A percentile compares a stretch with the other conserved stretches of the same genome.
phyloP scores from a whole-genome alignment of 2,888 invertebrate genomes.

The Sinopyrophorus schimmeli region DNA sequence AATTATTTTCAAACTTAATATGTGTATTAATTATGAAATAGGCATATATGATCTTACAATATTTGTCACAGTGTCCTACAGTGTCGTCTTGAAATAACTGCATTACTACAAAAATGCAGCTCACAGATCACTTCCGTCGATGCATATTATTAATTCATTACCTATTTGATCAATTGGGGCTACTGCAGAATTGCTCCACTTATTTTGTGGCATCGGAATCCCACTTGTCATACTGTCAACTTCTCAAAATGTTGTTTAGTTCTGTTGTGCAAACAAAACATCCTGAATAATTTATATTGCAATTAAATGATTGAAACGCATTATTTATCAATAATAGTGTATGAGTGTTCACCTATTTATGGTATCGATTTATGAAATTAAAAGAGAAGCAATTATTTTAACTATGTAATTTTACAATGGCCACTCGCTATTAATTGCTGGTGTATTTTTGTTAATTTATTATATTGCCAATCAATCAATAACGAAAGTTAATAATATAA shows the following conservation, averaged over 20 bases:
- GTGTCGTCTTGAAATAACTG: no score
- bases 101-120: no score
- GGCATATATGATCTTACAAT: not conserved
- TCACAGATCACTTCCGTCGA: no score
- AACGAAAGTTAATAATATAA: not conserved
- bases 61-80: no score
- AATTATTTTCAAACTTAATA: conserved; percentile 5
- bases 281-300: conserved; percentile 18
- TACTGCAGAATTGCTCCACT: conserved; percentile 7
- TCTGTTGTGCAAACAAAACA: conserved; percentile 2
- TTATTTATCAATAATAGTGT: not conserved
- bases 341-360: no score
- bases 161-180: conserved; percentile 14
- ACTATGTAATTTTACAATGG: no score
- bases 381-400: conserved; percentile 6
- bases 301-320: conserved; percentile 19
- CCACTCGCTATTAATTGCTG: no score
- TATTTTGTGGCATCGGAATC: not conserved
- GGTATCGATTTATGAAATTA: conserved; percentile 9
- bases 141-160: conserved; percentile 19
- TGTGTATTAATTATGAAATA: not conserved
- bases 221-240: conserved; percentile 6
- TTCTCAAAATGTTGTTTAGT: conserved; percentile 1
- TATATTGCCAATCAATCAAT: not conserved
- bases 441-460: conserved; percentile 2